Conservation (phyloP, 2,888 invertebrate genomes). For the Lissocephala sabroskyi region DNA sequence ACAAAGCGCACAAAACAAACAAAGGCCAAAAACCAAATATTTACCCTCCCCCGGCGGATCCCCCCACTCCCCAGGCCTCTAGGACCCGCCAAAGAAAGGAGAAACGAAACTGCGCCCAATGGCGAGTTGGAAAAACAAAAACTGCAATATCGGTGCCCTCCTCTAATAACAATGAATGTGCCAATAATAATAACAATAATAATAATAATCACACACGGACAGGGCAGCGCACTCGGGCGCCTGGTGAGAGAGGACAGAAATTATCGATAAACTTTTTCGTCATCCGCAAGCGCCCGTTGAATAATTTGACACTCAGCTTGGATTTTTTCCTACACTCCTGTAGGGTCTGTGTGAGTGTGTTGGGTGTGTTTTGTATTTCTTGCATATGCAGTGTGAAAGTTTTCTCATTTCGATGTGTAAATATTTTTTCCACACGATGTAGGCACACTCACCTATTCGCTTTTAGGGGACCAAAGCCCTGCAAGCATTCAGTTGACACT, state of each 20-base stretch:
- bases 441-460: no score
- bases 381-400: slow-evolving; percentile 12
- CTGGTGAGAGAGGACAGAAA: slow-evolving; percentile 1
- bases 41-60: no score
- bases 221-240: slow-evolving; percentile 13
- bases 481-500: no score
- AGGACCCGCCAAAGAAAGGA: neutral
- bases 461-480: no score
- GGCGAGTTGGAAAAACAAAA: slow-evolving; percentile 5
- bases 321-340: no score
- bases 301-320: slow-evolving; percentile 2
- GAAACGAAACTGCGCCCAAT: slow-evolving; percentile 9
- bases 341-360: no score
- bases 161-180: slow-evolving; percentile 3
- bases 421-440: no score
- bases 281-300: slow-evolving; percentile 14
- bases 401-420: slow-evolving; percentile 15
- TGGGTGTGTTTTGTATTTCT: no score
- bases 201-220: slow-evolving; percentile 30
- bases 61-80: neutral
- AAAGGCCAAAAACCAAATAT: no score
- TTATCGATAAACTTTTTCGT: slow-evolving; percentile 42
- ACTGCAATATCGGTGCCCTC: slow-evolving; percentile 5
- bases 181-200: slow-evolving; percentile 17
- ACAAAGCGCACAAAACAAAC: no score